These are phyloP conservation scores for Amphiprion clarkii DNA, from an alignment of 2,797 vertebrate genomes.

Conservation along the genomic window DNA sequence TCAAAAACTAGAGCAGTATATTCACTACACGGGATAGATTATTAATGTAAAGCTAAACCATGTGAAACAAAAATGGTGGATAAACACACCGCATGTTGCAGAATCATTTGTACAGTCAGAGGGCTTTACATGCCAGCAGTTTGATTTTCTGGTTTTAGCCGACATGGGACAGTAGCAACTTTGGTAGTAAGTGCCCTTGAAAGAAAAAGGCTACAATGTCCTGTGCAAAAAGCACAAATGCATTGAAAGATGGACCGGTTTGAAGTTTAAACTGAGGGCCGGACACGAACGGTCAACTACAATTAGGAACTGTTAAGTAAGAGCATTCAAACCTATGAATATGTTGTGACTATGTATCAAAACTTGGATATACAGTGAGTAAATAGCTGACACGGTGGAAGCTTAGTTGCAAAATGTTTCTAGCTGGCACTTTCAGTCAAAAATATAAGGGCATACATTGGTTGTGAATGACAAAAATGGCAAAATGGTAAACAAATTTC, in stretches of 20 bases:
- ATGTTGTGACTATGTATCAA: constrained; percentile 77
- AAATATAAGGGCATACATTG: constrained; percentile 71
- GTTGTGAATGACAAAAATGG: constrained; percentile 67
- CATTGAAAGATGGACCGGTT: constrained; percentile 37
- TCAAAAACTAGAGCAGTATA: constrained; percentile 73
- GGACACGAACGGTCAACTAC: constrained; percentile 43
- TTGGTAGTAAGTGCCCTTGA: constrained; percentile 55
- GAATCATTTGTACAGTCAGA: constrained; percentile 69
- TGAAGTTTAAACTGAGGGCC: constrained; percentile 36
- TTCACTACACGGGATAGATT: constrained; percentile 70
- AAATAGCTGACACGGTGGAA: constrained; percentile 71
- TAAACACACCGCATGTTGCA: constrained; percentile 61
- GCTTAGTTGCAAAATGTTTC: constrained; percentile 65
- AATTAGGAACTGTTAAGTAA: constrained; percentile 61
- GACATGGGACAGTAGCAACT: constrained; percentile 57
- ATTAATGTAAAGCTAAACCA: constrained; percentile 71
- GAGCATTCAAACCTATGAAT: constrained; percentile 75
- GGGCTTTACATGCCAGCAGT: constrained; percentile 51
- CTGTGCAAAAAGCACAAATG: constrained; percentile 54
- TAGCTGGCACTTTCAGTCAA: constrained; percentile 77
- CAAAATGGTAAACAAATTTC: constrained; percentile 66
- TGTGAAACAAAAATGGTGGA: constrained; percentile 58
- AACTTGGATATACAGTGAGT: constrained; percentile 74
- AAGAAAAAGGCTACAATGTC: constrained; percentile 41
- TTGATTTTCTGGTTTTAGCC: constrained; percentile 38